These are phyloP conservation scores for Tortricodes alternella DNA, from an alignment of 2,888 invertebrate genomes.

Conservation along the genomic window DNA sequence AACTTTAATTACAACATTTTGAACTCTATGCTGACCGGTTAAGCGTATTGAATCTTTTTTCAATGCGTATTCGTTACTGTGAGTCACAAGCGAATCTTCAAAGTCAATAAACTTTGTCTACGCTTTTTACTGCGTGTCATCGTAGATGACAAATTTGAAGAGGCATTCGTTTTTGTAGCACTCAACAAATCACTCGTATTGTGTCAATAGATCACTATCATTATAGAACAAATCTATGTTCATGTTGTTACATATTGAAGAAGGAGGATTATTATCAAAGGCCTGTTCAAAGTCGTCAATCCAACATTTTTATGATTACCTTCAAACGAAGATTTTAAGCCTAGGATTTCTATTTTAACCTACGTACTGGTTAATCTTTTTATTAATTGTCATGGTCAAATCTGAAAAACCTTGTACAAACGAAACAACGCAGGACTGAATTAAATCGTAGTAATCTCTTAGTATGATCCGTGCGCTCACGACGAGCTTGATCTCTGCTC, in stretches of 20 bases:
- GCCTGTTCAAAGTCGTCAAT: too few relatives aligned
- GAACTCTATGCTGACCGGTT: too few relatives aligned
- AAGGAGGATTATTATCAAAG: too few relatives aligned
- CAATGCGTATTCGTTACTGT: constrained; percentile 42
- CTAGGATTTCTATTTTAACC: too few relatives aligned
- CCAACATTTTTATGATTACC: too few relatives aligned
- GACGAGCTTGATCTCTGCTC: constrained; percentile 66
- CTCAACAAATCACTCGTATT: background rate
- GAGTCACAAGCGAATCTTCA: constrained; percentile 50
- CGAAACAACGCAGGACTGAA: constrained; percentile 31
- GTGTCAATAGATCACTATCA: background rate
- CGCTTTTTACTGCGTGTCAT: constrained; percentile 47
- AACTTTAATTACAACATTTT: too few relatives aligned
- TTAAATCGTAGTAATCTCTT: constrained; percentile 52
- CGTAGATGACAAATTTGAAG: constrained; percentile 33
- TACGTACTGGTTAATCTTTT: too few relatives aligned
- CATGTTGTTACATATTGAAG: too few relatives aligned
- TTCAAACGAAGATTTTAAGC: too few relatives aligned
- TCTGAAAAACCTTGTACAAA: background rate
- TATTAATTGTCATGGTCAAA: too few relatives aligned
- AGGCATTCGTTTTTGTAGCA: constrained; percentile 15
- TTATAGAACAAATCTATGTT: too few relatives aligned
- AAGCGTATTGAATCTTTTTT: too few relatives aligned
- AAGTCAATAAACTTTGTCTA: constrained; percentile 55
- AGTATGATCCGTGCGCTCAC: constrained; percentile 60